Base-by-base conservation (phyloP, 2,113 vertebrate species). In the Nerophis lumbriciformis region DNA sequence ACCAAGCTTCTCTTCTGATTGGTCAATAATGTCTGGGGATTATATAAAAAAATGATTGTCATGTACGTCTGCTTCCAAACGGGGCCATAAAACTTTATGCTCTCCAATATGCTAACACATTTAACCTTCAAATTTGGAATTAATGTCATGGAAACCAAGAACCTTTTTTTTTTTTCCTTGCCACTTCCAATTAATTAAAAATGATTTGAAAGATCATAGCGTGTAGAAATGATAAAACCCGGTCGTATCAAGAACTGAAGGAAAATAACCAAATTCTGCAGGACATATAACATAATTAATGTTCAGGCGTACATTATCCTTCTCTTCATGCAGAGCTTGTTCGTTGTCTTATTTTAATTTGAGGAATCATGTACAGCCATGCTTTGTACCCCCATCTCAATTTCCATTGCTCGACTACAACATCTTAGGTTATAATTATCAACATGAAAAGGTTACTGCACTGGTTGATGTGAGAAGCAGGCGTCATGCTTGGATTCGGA, bases 331-430 rank as follows among this genome's bases (percentile, higher is more conserved):
- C 4, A 37, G 54, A 64, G 66, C 63, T 74, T 64, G 58, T 72
- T 72, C 52, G 66, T 78, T 64, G 71, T 72, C 51, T 3, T 65
- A 66, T 72, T 81, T 73, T 75, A 81, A 81, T 79, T 78, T 66
- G 71, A 54, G 50, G 69, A 44, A 62, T 65, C 48, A 48, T 63
- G 44, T 69, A 38, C 15, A 42, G 21, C 54, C 35, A 5, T 16
- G 16, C 45, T 75, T 49, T 47, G 53, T 15, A 59, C 53, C 53
- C 35, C 6, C 35, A n/a, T 54, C 37, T 37, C 35, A 38, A 45
- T 48, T 47, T 55, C 10, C 38, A 55, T 42, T 6, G 64, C 65
- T 63, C 35, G 74, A 52, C 62, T 65, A 57, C 65, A 38, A 55
- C 53, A 38, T 59, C 71, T 71, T 63, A 61, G 50, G 71, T 79